Evolutionary conservation across 1,140 invertebrate species (phyloP), one percentile per base, ranked within the genome.

Genomic region (Achroia grisella): DNA sequence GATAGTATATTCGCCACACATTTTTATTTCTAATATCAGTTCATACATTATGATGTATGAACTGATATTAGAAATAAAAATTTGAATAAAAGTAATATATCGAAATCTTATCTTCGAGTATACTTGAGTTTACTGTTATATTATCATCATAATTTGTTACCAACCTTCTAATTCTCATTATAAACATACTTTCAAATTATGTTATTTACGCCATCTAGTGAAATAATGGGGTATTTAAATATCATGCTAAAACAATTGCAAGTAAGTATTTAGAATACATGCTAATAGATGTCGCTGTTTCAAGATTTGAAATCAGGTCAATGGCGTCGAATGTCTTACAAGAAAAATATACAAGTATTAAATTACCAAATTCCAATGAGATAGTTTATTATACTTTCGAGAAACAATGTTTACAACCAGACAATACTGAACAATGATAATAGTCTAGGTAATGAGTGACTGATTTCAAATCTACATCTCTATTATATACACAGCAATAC

Each of bases 221-320:
- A 31, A 23, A 41, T 10, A 39, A 11, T 30, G 37, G 15, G n/a
- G 4, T 37, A 50, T 14, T 44, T 15, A 8, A 17, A 37, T 10
- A 1, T 4, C 35, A 37, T 17, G 35, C 14, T 6, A n/a, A 37
- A 15, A 9, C 4, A 40, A 4, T 34, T 32, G 17, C 39, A 40
- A 43, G 15, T 12, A 50, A 30, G 33, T 37, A 35, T 17, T 49
- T 44, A 36, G 10, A 8, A 28, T 23, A 34, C 6, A 10, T 12
- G 37, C 41, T 62, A 76, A 81, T 62, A 84, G 80, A 84, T 81
- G 80, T 74, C 77, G 71, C 77, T 78, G 47, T 54, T 69, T 60
- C 65, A 62, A 56, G 48, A 62, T 65, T 69, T 72, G 75, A 81
- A 79, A 75, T 53, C 77, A 79, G 80, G 62, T 56, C 51, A 62